These are phyloP conservation scores for Halcyon malimbica DNA, from an alignment of 2,113 vertebrate species.

Conservation along the genomic window DNA sequence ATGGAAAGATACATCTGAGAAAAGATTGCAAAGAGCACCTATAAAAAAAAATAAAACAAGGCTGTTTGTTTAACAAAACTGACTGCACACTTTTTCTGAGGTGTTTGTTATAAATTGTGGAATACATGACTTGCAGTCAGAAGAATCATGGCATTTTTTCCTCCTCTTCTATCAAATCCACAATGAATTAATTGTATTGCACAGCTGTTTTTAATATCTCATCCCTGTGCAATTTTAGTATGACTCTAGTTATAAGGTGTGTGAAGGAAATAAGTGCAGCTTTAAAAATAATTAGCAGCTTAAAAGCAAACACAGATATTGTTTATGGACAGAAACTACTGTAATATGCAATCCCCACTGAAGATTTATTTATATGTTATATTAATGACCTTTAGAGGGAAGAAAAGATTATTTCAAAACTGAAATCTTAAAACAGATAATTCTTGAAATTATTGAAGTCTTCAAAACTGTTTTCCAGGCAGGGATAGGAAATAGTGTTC, in stretches of 20 bases:
- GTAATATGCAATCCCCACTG: background rate
- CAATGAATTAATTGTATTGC: background rate
- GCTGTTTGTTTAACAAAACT: background rate
- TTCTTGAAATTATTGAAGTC: background rate
- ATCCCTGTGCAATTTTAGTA: background rate
- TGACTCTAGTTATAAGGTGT: background rate
- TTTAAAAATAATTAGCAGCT: background rate
- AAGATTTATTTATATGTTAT: background rate
- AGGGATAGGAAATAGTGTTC: background rate
- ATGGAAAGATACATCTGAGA: background rate
- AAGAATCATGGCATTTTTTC: background rate
- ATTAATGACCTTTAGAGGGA: background rate
- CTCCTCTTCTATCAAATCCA: background rate
- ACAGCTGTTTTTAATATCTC: background rate
- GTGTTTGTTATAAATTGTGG: background rate
- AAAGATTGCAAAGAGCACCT: background rate
- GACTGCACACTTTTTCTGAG: background rate
- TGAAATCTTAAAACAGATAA: background rate
- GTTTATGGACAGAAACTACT: background rate
- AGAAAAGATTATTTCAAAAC: background rate
- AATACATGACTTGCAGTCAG: background rate
- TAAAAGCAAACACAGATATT: background rate
- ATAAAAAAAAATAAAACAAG: background rate
- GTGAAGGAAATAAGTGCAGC: background rate
- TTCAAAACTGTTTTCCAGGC: background rate